These are phyloP conservation scores for Leptocoma aspasia DNA, from an alignment of 2,113 vertebrate species.

Conservation along the genomic window DNA sequence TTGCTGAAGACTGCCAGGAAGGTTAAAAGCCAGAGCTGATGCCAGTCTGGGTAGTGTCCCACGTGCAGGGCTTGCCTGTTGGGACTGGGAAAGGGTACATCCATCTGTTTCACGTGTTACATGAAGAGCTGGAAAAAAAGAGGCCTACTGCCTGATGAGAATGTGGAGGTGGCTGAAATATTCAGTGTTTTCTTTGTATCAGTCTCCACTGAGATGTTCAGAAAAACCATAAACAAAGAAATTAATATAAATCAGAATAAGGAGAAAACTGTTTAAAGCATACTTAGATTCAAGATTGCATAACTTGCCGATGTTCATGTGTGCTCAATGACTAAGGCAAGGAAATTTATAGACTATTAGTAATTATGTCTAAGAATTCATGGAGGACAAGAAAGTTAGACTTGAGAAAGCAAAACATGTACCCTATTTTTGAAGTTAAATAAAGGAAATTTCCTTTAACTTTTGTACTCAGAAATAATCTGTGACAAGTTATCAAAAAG, in stretches of 20 bases:
- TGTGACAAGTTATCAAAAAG: not conserved
- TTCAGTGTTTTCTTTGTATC: not conserved
- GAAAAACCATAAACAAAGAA: not conserved
- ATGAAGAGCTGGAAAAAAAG: not conserved
- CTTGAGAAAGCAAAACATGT: not conserved
- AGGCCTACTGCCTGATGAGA: not conserved
- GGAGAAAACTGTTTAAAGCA: not conserved
- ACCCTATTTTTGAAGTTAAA: not conserved
- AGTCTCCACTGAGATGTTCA: not conserved
- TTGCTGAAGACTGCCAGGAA: not conserved
- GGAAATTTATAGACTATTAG: not conserved
- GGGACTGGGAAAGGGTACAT: not conserved
- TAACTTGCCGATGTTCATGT: not conserved
- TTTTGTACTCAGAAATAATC: not conserved
- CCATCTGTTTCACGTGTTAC: accelerated
- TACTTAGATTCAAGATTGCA: not conserved
- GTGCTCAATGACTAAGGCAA: not conserved
- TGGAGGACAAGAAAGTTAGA: not conserved
- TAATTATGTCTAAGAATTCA: not conserved
- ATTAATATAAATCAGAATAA: not conserved
- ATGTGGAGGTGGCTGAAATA: not conserved
- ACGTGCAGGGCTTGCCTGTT: not conserved
- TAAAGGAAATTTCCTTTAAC: not conserved
- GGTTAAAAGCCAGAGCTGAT: not conserved
- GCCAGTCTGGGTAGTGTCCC: not conserved